These are phyloP conservation scores for Spinibarbus caldwelli DNA, from an alignment of 2,797 vertebrate species.

Conservation along the genomic window DNA sequence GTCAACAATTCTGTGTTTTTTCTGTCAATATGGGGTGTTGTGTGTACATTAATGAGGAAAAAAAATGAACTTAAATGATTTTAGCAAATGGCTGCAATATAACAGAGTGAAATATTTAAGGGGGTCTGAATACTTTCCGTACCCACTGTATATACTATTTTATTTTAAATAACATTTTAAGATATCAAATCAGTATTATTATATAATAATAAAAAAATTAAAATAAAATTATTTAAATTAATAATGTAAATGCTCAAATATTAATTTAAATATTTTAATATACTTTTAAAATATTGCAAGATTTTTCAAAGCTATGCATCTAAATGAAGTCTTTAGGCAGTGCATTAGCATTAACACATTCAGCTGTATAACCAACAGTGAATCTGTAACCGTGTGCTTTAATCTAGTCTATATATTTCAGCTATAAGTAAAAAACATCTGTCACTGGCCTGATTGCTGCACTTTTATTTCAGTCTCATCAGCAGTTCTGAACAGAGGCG, in stretches of 20 bases:
- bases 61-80: no score
- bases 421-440: background rate
- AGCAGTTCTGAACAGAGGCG: background rate
- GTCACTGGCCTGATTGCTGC: background rate
- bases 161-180: background rate
- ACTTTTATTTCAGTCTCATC: slow-evolving; percentile 4
- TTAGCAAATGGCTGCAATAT: no score
- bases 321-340: background rate
- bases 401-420: background rate
- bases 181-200: background rate
- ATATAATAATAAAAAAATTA: background rate
- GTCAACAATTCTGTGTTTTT: no score
- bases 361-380: background rate
- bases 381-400: background rate
- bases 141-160: no score
- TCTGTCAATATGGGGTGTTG: no score
- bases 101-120: no score
- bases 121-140: no score
- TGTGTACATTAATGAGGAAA: no score
- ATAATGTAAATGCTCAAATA: background rate
- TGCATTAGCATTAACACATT: background rate
- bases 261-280: background rate
- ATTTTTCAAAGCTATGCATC: background rate
- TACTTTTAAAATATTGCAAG: background rate
- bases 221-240: background rate